These are phyloP conservation scores for Synanthedon andrenaeformis DNA, from an alignment of 2,888 invertebrate species.

Conservation along the genomic window DNA sequence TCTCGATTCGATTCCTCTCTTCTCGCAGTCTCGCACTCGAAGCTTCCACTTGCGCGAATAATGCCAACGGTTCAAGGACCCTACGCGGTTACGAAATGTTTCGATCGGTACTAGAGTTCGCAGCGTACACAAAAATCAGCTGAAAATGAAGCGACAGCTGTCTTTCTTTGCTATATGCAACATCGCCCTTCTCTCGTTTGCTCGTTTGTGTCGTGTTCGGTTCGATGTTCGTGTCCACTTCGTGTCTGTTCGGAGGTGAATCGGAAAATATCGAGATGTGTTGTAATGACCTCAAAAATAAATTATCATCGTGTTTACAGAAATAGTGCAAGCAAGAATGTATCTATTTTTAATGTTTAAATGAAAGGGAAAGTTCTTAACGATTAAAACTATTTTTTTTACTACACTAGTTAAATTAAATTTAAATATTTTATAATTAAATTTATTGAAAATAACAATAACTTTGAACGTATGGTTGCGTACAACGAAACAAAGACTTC, in stretches of 20 bases:
- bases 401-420: no score
- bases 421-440: no score
- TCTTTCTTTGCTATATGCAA: constrained; percentile 50
- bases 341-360: neutral
- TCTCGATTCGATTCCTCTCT: constrained; percentile 17
- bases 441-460: no score
- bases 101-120: constrained; percentile 15
- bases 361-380: no score
- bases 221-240: constrained; percentile 39
- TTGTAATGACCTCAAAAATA: constrained; percentile 45
- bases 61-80: constrained; percentile 5
- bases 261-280: constrained; percentile 39
- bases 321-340: neutral
- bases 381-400: no score
- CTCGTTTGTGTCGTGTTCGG: constrained; percentile 27
- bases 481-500: no score
- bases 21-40: constrained; percentile 6
- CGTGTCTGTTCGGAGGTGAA: constrained; percentile 31
- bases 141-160: constrained; percentile 69
- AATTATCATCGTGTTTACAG: constrained; percentile 8
- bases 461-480: no score
- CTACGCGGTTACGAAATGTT: constrained; percentile 16
- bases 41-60: constrained; percentile 5
- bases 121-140: constrained; percentile 70
- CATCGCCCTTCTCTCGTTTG: constrained; percentile 30